Base-by-base conservation (phyloP, 1,140 invertebrate genomes). In the Samia ricini region DNA sequence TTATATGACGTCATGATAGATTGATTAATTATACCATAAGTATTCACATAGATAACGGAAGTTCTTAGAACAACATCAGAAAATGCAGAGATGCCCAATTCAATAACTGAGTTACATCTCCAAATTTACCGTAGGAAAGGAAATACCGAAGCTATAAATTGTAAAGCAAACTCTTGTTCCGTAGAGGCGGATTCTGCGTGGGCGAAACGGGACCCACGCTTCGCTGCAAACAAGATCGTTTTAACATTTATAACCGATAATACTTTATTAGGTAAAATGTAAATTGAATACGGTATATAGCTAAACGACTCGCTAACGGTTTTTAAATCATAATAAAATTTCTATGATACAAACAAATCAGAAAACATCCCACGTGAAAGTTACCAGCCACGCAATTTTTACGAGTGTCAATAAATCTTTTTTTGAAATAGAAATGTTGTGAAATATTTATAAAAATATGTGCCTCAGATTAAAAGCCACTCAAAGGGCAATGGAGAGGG, bases 131-230 rank as follows among this genome's bases (percentile, higher is more conserved):
- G 18, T 4, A 22, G 52, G 4, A 15, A 23, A 55, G 52, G 22
- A 55, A 55, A 55, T 55, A 24, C n/a, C 22, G 20, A 24, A 24
- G 20, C 52, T 4, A 55, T 55, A 55, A 55, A 55, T 55, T 23
- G 52, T 4, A 55, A 55, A 55, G 52, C 24, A 24, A 55, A 55
- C 52, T 55, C 52, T 55, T 55, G 52, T 24, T 24, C 4, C 19
- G 21, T 15, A 24, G 21, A 23, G 52, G 52, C 52, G 52, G 52
- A 55, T 55, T 51, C 12, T 2, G 52, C 10, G 52, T 55, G 22
- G 52, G 52, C 52, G 52, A 23, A 15, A 5, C 6, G 50, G 52
- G 22, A 22, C 52, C 52, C 52, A 55, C 52, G 52, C 52, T 22
- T 24, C 52, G 52, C 50, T 12, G 15, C 33, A 42, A 42, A 42